A percentile compares a stretch with the other conserved stretches of the same genome.
Conservation (phyloP, 1,140 invertebrate species). For the Drosophila bocqueti region DNA sequence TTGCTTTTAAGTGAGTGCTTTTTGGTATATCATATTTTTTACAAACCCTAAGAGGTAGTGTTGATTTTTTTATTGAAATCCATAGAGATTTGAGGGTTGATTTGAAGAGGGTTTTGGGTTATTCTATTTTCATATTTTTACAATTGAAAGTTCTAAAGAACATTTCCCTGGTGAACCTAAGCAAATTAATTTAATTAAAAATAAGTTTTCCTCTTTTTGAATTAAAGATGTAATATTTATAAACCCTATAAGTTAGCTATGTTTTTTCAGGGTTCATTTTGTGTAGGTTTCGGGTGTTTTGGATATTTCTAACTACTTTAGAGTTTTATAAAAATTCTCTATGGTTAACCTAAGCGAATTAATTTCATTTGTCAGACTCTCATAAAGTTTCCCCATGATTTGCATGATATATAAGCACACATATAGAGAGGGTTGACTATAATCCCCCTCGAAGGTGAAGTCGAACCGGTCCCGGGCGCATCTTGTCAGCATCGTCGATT, state of each 20-base stretch:
- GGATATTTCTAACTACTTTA: background rate
- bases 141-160: background rate
- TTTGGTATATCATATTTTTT: background rate
- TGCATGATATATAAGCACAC: background rate
- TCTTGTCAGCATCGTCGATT: slow-evolving; percentile 33
- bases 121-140: background rate
- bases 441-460: slow-evolving; percentile 8
- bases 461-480: slow-evolving; percentile 10
- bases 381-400: slow-evolving; percentile 2
- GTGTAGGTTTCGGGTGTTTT: background rate
- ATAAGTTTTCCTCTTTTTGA: background rate
- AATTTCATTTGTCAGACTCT: slow-evolving; percentile 12
- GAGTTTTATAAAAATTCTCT: slow-evolving; percentile 1
- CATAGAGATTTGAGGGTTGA: background rate
- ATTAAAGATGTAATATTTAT: background rate
- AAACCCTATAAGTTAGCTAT: too few species aligned
- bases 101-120: background rate
- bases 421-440: background rate
- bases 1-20: too few species aligned
- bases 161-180: slow-evolving; percentile 10
- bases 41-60: background rate
- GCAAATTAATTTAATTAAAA: slow-evolving; percentile 7
- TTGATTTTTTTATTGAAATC: background rate
- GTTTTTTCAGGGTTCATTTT: background rate
- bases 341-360: slow-evolving; percentile 26